phyloP scores from a whole-genome alignment of 2,113 vertebrate species.

The Amphilophus citrinellus region DNA sequence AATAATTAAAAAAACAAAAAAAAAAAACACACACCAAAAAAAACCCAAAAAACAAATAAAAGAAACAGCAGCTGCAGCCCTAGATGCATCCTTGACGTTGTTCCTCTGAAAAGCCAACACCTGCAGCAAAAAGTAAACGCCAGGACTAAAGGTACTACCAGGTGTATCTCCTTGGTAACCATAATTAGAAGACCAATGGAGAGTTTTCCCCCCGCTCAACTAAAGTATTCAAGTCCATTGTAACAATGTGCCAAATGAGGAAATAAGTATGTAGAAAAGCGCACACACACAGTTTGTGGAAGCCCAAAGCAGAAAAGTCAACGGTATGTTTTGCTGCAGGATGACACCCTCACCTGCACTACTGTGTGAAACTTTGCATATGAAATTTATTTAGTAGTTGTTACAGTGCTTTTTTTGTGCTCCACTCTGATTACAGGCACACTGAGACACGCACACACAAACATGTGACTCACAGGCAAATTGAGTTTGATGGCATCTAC shows the following conservation, averaged over 20 bases:
- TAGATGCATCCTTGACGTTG: not conserved
- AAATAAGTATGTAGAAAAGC: not conserved
- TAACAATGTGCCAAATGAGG: not conserved
- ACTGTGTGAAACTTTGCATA: not conserved
- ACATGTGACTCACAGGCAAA: conserved; percentile 87
- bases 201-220: not conserved
- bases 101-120: not conserved
- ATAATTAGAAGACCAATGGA: not conserved
- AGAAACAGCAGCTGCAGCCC: not conserved
- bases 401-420: not conserved
- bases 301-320: not conserved
- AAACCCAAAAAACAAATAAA: too few species aligned
- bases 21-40: not conserved
- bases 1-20: not conserved
- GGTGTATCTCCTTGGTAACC: not conserved
- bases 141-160: not conserved
- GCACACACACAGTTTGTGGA: too few species aligned
- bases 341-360: not conserved
- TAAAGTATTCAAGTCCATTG: not conserved
- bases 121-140: not conserved
- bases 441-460: not conserved
- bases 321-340: not conserved
- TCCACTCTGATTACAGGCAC: not conserved
- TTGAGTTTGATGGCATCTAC: conserved; percentile 92
- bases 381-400: not conserved